Base-by-base conservation (phyloP, 1,140 invertebrate genomes). In the Drosophila teissieri region DNA sequence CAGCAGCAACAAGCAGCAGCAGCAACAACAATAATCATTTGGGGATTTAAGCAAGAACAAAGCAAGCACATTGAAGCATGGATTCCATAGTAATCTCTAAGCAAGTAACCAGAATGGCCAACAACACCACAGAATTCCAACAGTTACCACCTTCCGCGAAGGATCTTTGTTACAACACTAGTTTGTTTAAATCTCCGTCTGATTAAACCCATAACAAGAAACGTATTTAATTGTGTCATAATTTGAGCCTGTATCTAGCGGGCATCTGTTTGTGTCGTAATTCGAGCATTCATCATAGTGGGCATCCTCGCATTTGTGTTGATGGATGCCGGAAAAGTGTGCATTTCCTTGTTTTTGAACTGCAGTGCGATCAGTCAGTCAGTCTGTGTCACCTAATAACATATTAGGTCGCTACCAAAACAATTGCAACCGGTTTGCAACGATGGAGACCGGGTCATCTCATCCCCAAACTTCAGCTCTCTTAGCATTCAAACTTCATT, bases 121-220 rank as follows among this genome's bases (percentile, higher is more conserved):
- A 27, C 24, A 45, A 36, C 56, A 56, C 42, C 49, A 51, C 48
- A 55, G 34, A 45, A 54, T 82, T 65, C 52, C 75, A 69, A 79
- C 53, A 82, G 36, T 64, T 69, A 51, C 54, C 67, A 56, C 55
- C 75, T 82, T 76, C 45, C 62, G 24, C 37, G 70, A 82, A 86
- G 68, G 82, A 72, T 78, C 61, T 78, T 78, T 63, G 61, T 79
- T 63, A 52, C 51, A 78, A 56, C 54, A 64, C 31, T 72, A 54
- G 51, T 73, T 69, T 83, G 75, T 89, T 86, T 86, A 86, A 86
- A 86, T 86, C 83, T 83, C 84, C 83, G 48, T 70, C 44, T 86
- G 85, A 86, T 86, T 86, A 86, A 86, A 83, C 55, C 79, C 52
- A 86, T 86, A 86, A 86, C 83, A 86, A 86, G 83, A 76, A 62